These are phyloP conservation scores for Craniophora ligustri DNA, from an alignment of 2,888 invertebrate species.

Conservation along the genomic window DNA sequence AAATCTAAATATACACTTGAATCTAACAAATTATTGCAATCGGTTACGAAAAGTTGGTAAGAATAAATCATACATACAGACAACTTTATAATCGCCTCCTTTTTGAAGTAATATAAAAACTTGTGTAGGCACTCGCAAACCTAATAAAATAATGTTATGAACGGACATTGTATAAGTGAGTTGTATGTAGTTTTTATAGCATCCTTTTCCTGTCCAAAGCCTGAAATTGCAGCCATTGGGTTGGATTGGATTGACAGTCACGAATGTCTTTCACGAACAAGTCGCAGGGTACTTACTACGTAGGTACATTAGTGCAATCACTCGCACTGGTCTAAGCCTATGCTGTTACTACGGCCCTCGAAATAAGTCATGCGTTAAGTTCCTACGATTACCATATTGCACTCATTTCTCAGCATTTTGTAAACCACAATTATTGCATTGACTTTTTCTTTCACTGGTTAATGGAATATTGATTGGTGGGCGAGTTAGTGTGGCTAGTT, in stretches of 20 bases:
- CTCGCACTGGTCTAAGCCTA: conserved; percentile 29
- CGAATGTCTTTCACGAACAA: conserved; percentile 18
- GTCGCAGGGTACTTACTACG: not conserved
- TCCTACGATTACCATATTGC: conserved; percentile 67
- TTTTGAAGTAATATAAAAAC: too few relatives aligned
- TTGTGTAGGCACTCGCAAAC: not conserved
- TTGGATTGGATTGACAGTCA: conserved; percentile 37
- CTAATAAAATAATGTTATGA: not conserved
- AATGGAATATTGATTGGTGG: too few relatives aligned
- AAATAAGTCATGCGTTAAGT: conserved; percentile 58
- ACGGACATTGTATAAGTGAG: not conserved
- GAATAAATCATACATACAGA: too few relatives aligned
- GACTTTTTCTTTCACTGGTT: conserved; percentile 13
- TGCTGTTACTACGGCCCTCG: conserved; percentile 38
- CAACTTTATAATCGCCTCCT: too few relatives aligned
- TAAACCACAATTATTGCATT: conserved; percentile 43
- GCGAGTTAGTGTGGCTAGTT: too few relatives aligned
- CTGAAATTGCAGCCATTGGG: conserved; percentile 30
- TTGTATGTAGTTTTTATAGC: conserved; percentile 23
- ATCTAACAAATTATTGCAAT: too few relatives aligned
- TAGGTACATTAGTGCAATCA: not conserved
- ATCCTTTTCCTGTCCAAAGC: conserved; percentile 28
- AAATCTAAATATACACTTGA: too few relatives aligned
- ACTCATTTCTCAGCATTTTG: conserved; percentile 60
- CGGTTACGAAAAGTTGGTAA: too few relatives aligned